Conservation (phyloP, 1,140 invertebrate genomes). For the Gyrodactylus bullatarudis region DNA sequence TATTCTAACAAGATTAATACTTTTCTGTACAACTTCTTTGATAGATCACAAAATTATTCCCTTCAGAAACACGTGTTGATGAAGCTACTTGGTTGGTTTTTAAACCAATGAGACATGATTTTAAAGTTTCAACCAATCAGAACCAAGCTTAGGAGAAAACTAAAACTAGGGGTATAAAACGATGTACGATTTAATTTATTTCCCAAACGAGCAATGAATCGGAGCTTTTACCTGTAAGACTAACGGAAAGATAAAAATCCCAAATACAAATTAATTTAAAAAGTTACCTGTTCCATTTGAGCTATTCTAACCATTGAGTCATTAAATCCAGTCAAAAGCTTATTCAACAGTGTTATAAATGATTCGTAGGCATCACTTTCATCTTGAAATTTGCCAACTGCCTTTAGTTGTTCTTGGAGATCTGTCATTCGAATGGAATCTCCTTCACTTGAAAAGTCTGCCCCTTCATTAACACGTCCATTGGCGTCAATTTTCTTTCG, state of each 20-base stretch:
- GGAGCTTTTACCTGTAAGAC: too few species aligned
- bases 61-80: too few species aligned
- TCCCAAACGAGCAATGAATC: too few species aligned
- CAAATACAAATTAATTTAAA: background rate
- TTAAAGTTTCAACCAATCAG: background rate
- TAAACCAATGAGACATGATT: too few species aligned
- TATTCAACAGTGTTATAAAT: background rate
- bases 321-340: background rate
- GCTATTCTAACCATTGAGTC: background rate
- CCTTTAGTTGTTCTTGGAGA: background rate
- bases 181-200: background rate
- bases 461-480: background rate
- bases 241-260: too few species aligned
- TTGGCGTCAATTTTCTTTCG: background rate
- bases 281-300: background rate
- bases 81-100: too few species aligned
- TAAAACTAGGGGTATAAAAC: background rate
- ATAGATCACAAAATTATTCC: too few species aligned
- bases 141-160: background rate
- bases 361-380: background rate
- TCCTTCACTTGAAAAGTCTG: background rate
- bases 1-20: too few species aligned
- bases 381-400: background rate
- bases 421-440: background rate
- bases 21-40: too few species aligned